Conservation (phyloP, 2,888 invertebrate species). For the Beris chalybata region DNA sequence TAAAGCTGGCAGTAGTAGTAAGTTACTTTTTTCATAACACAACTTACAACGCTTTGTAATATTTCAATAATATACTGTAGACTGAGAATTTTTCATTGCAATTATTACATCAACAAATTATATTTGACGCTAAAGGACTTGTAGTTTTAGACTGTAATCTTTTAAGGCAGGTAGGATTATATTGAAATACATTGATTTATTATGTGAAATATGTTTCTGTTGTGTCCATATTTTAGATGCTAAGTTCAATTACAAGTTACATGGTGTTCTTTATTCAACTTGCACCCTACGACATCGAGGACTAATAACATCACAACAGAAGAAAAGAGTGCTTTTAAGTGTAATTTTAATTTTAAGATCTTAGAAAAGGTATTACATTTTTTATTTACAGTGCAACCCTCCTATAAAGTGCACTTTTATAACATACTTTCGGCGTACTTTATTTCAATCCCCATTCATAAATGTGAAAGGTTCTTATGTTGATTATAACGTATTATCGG, state of each 20-base stretch:
- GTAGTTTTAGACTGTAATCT: slow-evolving; percentile 17
- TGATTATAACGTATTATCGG: too few relatives aligned
- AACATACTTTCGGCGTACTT: too few relatives aligned
- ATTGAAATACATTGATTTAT: too few relatives aligned
- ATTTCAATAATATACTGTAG: not conserved
- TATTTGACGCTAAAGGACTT: slow-evolving; percentile 20
- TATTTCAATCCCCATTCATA: too few relatives aligned
- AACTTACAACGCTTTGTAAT: not conserved
- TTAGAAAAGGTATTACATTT: too few relatives aligned
- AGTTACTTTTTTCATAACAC: not conserved
- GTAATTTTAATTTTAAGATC: too few relatives aligned
- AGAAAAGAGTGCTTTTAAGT: too few relatives aligned
- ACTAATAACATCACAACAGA: too few relatives aligned
- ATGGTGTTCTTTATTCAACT: slow-evolving; percentile 26
- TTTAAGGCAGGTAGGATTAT: not conserved
- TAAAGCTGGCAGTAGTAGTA: slow-evolving; percentile 8
- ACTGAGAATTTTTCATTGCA: slow-evolving; percentile 23
- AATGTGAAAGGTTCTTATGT: too few relatives aligned
- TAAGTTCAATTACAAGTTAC: slow-evolving; percentile 17
- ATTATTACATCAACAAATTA: slow-evolving; percentile 15
- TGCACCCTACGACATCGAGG: not conserved
- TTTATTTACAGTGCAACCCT: too few relatives aligned
- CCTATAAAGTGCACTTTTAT: too few relatives aligned
- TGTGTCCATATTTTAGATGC: not conserved
- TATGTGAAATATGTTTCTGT: too few relatives aligned